These are phyloP conservation scores for Drosophila anomalata DNA, from an alignment of 2,888 invertebrate genomes.

Conservation along the genomic window DNA sequence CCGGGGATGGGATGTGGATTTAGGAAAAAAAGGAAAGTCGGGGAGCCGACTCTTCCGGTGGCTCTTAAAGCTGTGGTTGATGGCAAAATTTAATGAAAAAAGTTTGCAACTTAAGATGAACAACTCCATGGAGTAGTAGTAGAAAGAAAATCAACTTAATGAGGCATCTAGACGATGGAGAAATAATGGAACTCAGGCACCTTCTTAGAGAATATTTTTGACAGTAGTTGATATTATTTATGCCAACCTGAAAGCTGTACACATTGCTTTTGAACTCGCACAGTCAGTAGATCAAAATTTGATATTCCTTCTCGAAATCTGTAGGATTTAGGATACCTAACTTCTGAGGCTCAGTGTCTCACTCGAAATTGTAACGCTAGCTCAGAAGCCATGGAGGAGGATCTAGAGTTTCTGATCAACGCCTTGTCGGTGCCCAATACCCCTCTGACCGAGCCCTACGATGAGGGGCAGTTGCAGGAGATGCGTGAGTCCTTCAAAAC, in stretches of 20 bases:
- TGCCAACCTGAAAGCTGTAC: too few species aligned
- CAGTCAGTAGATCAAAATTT: background rate
- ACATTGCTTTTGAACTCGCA: background rate
- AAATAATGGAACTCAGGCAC: background rate
- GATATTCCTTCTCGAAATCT: background rate
- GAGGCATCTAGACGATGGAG: background rate
- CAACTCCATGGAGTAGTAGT: slow-evolving; percentile 3
- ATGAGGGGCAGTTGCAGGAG: slow-evolving; percentile 47
- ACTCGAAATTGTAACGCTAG: background rate
- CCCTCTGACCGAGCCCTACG: slow-evolving; percentile 39
- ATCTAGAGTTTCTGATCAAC: slow-evolving; percentile 59
- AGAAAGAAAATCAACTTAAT: background rate
- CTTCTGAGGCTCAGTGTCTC: background rate
- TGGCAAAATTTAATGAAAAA: slow-evolving; percentile 64
- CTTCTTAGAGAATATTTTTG: background rate
- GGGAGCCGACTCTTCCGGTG: slow-evolving; percentile 4
- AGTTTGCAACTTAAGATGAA: slow-evolving; percentile 41
- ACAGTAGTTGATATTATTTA: background rate
- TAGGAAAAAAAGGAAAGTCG: background rate
- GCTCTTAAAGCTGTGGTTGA: slow-evolving; percentile 45
- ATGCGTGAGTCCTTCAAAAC: slow-evolving; percentile 60
- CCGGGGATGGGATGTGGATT: slow-evolving; percentile 4
- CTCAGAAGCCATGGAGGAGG: slow-evolving; percentile 55
- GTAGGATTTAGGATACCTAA: background rate
- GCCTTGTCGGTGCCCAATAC: slow-evolving; percentile 54